Evolutionary conservation across 2,797 vertebrate species (phyloP), one percentile per base, ranked within the genome.

Genomic region (Chiroxiphia lanceolata): DNA sequence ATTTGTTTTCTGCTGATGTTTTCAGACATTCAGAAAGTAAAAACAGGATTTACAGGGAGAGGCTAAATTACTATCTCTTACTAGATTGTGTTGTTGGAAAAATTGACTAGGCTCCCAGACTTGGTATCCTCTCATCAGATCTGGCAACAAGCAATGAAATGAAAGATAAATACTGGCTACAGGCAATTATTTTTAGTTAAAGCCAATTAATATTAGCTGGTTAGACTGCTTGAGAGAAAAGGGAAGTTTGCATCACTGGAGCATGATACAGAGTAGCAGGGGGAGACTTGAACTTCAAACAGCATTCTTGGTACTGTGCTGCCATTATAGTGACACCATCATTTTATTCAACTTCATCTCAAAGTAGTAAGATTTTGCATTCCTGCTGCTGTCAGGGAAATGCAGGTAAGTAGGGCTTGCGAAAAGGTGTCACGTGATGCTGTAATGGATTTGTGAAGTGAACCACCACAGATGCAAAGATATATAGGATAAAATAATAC

Each of bases 1-100:
- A 68, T 85, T 91, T 85, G 48, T 92, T 96, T 93, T 74, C 65
- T 59, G 2, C 50, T 67, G 65, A 59, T 91, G 88, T 83, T 88
- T 90, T 86, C 88, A 93, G 86, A 47, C 12, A 5, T 86, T 88
- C 54, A 33, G 82, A 56, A 90, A 87, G 38, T 11, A 5, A 81
- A 90, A 86, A 54, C 83, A 83, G 81, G 91, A 69, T 87, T 90
- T 90, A n/a, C 70, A 76, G 74, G 83, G 95, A 93, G 88, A 93
- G 92, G 54, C 90, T 89, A 69, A 93, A 90, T 94, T 93, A 72
- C 63, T 82, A 15, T 88, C 83, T 95, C 53, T 61, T 69, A 86
- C 42, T 75, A 29, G 36, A 57, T n/a, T 78, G 47, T 0, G 0
- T 57, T 81, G 76, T 54, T 94, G 87, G 83, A 85, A 96, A 85